Evolutionary conservation across 2,113 vertebrate genomes (phyloP).

Genomic region (Microcebus lehilahytsara): DNA sequence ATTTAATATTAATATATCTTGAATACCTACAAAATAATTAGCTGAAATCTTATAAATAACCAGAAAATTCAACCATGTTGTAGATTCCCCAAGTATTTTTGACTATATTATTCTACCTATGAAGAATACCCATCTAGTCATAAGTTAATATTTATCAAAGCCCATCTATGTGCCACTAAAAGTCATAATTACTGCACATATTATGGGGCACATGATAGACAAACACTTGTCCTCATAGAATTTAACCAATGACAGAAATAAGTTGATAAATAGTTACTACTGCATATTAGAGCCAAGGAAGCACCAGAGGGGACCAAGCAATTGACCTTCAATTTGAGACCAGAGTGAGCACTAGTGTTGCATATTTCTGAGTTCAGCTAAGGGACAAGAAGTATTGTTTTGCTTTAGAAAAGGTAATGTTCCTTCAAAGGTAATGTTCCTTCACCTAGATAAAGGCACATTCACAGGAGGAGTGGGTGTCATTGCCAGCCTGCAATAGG

Average conservation of each 20-base stretch:
- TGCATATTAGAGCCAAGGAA: not conserved
- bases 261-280: not conserved
- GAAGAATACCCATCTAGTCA: not conserved
- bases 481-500: not conserved
- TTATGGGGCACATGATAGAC: not conserved
- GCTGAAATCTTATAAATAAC: not conserved
- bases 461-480: rapidly evolving
- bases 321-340: not conserved
- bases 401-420: not conserved
- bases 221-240: not conserved
- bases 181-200: not conserved
- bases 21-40: not conserved
- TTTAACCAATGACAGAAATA: not conserved
- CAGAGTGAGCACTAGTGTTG: not conserved
- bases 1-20: not conserved
- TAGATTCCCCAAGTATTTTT: not conserved
- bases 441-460: not conserved
- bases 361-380: not conserved
- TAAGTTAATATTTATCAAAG: not conserved
- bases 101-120: not conserved
- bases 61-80: not conserved
- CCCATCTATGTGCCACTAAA: not conserved
- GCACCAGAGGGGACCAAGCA: not conserved
- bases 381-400: not conserved
- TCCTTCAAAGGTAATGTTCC: not conserved